Evolutionary conservation across 2,797 vertebrate species (phyloP).

Genomic region (Melanotaenia maccullochi): DNA sequence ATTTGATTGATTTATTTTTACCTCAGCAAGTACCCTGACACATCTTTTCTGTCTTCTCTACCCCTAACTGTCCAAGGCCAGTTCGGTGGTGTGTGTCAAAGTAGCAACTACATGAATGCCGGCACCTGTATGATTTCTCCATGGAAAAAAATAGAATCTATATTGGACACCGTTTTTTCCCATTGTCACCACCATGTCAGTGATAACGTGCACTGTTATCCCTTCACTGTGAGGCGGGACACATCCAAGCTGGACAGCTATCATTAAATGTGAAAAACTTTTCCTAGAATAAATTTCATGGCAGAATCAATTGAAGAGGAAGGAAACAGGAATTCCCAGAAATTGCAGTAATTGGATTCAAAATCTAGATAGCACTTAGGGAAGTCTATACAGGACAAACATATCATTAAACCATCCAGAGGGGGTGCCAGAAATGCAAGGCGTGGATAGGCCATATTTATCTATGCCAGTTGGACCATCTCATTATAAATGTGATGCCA

Average conservation of each 20-base stretch:
- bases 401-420: neutral
- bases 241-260: neutral
- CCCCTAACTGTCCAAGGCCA: neutral
- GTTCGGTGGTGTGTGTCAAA: neutral
- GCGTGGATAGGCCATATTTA: neutral
- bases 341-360: slow-evolving; percentile 1
- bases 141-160: neutral
- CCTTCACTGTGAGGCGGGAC: neutral
- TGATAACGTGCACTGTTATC: neutral
- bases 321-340: neutral
- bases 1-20: no score
- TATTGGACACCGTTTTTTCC: neutral
- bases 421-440: neutral
- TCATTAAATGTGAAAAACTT: no score
- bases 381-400: neutral
- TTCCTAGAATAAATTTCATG: no score
- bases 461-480: neutral
- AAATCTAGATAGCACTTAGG: neutral
- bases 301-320: neutral
- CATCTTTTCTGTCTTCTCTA: no score
- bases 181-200: neutral
- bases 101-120: neutral
- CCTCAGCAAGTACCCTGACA: no score
- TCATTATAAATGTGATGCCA: slow-evolving; percentile 1
- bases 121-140: neutral